A percentile compares a stretch with the other conserved stretches of the same genome.
These are phyloP conservation scores for Anthopleura xanthogrammica DNA, from an alignment of 92 coral and sea anemone genomes.

Conservation along the genomic window DNA sequence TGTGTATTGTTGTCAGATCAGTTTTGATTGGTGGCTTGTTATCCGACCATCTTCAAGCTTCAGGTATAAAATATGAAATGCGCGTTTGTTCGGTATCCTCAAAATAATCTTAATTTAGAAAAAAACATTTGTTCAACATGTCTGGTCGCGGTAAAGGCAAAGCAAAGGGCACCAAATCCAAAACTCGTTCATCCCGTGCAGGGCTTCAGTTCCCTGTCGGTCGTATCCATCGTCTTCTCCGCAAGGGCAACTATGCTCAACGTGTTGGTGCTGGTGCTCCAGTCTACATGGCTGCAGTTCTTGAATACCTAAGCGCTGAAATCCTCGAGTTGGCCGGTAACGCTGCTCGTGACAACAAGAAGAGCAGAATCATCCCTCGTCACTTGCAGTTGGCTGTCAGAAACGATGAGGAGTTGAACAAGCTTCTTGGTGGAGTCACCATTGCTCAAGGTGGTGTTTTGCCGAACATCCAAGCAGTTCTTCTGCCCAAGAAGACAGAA, in stretches of 20 bases:
- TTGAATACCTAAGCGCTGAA: constrained; percentile 53
- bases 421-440: constrained; percentile 49
- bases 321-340: constrained; percentile 68
- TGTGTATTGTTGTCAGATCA: no score
- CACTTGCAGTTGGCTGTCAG: constrained; percentile 41
- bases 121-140: constrained; percentile 21
- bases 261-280: constrained; percentile 74
- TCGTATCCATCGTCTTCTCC: constrained; percentile 52
- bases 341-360: constrained; percentile 53
- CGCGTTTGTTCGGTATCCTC: no score
- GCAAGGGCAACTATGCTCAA: constrained; percentile 61
- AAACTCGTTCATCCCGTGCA: constrained; percentile 66
- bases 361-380: constrained; percentile 46
- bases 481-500: no score
- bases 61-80: no score
- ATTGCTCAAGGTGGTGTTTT: constrained; percentile 50
- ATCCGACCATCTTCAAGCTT: no score
- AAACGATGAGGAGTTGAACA: constrained; percentile 55
- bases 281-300: constrained; percentile 66
- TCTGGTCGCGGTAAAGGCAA: constrained; percentile 93
- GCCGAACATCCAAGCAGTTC: no score
- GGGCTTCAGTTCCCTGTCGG: constrained; percentile 82
- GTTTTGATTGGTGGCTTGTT: no score
- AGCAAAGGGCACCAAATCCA: constrained; percentile 76
- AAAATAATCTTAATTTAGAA: no score